These are phyloP conservation scores for Silvanus unidentatus DNA, from an alignment of 2,888 invertebrate genomes.

Conservation along the genomic window DNA sequence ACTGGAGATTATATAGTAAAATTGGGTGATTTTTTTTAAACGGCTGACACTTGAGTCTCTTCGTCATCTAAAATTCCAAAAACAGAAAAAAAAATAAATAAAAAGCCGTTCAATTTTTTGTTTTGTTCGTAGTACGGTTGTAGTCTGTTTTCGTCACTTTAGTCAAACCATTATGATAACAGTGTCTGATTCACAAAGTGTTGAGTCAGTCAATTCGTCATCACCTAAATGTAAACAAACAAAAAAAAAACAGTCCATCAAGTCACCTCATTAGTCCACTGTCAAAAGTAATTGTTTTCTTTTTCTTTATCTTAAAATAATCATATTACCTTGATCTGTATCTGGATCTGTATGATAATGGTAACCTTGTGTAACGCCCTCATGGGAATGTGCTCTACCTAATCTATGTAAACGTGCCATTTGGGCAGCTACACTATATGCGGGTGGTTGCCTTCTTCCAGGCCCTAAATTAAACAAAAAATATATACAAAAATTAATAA, in stretches of 20 bases:
- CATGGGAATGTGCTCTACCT: slow-evolving; percentile 79
- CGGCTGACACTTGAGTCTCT: slow-evolving; percentile 62
- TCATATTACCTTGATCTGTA: slow-evolving; percentile 48
- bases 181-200: slow-evolving; percentile 38
- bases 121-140: slow-evolving; percentile 2
- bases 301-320: too few relatives aligned
- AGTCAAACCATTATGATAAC: slow-evolving; percentile 42
- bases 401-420: slow-evolving; percentile 77
- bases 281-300: too few relatives aligned
- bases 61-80: slow-evolving; percentile 52
- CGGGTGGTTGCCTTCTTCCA: slow-evolving; percentile 64
- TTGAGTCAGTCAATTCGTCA: slow-evolving; percentile 23
- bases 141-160: slow-evolving; percentile 11
- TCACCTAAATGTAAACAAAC: slow-evolving; percentile 11
- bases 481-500: background rate
- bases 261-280: background rate
- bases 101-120: slow-evolving; percentile 7
- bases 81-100: slow-evolving; percentile 32
- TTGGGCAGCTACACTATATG: slow-evolving; percentile 80
- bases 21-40: slow-evolving; percentile 36
- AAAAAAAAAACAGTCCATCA: background rate
- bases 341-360: slow-evolving; percentile 58
- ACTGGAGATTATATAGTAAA: slow-evolving; percentile 22
- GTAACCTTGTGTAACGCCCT: slow-evolving; percentile 73
- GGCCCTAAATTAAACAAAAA: slow-evolving; percentile 31